Evolutionary conservation across 2,113 vertebrate species (phyloP), one percentile per base, ranked within the genome.

Genomic region (Siniperca chuatsi): DNA sequence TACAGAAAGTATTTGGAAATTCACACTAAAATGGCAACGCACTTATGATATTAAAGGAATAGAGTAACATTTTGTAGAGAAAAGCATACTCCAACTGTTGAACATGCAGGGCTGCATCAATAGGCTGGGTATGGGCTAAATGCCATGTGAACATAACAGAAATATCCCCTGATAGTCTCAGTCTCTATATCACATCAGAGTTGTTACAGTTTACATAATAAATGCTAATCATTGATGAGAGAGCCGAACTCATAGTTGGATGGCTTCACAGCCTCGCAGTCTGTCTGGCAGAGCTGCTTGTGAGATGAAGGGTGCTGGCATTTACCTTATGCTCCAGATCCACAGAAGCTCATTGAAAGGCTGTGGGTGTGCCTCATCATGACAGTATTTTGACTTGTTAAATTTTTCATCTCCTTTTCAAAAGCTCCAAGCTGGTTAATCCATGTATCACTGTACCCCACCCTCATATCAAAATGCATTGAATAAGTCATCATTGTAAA

Each of bases 341-440:
- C 78, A 90, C 79, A 81, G 79, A 76, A 70, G 85, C 91, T 92
- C 88, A 93, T 92, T 92, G 81, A 93, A 86, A 92, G 92, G 89
- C 90, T 20, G 69, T 85, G 92, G 93, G 91, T 83, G 91, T 90
- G 92, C 85, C 92, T 85, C 79, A 8, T 84, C 79, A 8, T 91
- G 82, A 92, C 89, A 78, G 81, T 79, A 77, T 89, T 93, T 93
- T 88, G 69, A 89, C 86, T 88, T 87, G 90, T 92, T 95, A 79
- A 94, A 95, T 95, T 93, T 93, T 94, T 93, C 52, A 93, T 92
- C 68, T 78, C 52, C 29, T 85, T 88, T 92, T 91, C 87, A 86
- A 89, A 91, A 79, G 83, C 86, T 89, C 42, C 78, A 76, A 69
- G 87, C 90, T 78, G 89, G 46, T 69, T 89, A 86, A 90, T 84